Evolutionary conservation across 2,888 invertebrate genomes (phyloP).

Genomic region (Micoletzkya japonica): DNA sequence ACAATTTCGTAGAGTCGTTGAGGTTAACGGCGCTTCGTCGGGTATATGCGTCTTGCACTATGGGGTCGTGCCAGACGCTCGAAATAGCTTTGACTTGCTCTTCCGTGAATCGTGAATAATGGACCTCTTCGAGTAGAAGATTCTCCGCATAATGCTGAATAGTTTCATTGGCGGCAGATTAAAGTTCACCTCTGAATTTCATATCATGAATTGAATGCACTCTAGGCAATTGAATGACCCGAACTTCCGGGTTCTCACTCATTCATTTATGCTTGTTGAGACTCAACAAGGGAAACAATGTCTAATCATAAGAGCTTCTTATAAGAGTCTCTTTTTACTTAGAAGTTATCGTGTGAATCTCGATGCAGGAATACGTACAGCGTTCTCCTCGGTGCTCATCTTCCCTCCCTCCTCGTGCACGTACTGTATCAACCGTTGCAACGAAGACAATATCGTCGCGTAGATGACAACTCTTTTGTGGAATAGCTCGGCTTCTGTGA

Average conservation of each 20-base stretch:
- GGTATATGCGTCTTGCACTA: slow-evolving; percentile 44
- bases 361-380: no score
- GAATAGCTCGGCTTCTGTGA: slow-evolving; percentile 46
- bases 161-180: neutral
- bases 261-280: no score
- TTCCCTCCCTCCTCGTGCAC: slow-evolving; percentile 34
- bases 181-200: neutral
- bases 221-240: no score
- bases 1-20: slow-evolving; percentile 55
- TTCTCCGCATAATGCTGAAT: slow-evolving; percentile 19
- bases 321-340: no score
- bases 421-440: slow-evolving; percentile 37
- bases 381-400: slow-evolving; percentile 37
- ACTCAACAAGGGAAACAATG: neutral
- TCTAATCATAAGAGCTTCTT: no score
- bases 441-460: slow-evolving; percentile 44
- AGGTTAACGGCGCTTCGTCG: slow-evolving; percentile 47
- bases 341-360: no score
- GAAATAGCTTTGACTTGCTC: slow-evolving; percentile 31
- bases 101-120: slow-evolving; percentile 21
- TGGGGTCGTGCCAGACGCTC: slow-evolving; percentile 46
- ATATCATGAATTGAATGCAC: neutral
- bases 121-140: slow-evolving; percentile 12
- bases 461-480: slow-evolving; percentile 52
- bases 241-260: no score